These are phyloP conservation scores for Mimas tiliae DNA, from an alignment of 2,888 invertebrate genomes.

Conservation along the genomic window DNA sequence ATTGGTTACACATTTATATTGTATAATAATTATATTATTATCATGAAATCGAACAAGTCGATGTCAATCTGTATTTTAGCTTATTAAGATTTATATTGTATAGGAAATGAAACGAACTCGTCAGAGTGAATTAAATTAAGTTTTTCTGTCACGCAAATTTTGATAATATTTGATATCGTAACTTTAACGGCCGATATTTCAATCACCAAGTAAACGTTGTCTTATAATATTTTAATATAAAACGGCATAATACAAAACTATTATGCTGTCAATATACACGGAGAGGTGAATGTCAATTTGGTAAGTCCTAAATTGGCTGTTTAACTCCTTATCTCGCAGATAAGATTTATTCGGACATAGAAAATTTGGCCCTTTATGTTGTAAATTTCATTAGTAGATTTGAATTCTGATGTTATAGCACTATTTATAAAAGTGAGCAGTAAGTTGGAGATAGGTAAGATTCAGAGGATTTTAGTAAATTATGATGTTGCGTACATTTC, in stretches of 20 bases:
- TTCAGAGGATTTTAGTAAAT: not conserved
- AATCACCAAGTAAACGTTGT: too few species aligned
- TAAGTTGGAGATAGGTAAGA: constrained; percentile 1
- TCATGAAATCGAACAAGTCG: constrained; percentile 79
- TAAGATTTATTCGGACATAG: too few species aligned
- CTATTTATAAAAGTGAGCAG: constrained; percentile 6
- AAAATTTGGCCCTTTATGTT: not conserved
- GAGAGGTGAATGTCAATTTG: too few species aligned
- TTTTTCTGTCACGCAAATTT: constrained; percentile 28
- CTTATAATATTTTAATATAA: too few species aligned
- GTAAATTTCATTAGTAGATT: not conserved
- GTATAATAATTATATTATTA: constrained; percentile 69
- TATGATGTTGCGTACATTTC: not conserved
- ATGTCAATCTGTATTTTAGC: constrained; percentile 53
- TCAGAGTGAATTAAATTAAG: constrained; percentile 41
- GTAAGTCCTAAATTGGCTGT: too few species aligned
- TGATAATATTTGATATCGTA: not conserved
- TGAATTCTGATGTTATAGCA: constrained; percentile 3
- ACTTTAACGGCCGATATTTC: not conserved
- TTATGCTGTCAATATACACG: too few species aligned
- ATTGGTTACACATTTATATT: constrained; percentile 46
- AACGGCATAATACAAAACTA: too few species aligned
- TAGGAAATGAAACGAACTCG: constrained; percentile 41
- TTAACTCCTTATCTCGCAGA: too few species aligned
- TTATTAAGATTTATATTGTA: constrained; percentile 48